A percentile compares a stretch with the other conserved stretches of the same genome.
Conservation (phyloP, 2,888 invertebrate species). For the Eristalis intricaria region DNA sequence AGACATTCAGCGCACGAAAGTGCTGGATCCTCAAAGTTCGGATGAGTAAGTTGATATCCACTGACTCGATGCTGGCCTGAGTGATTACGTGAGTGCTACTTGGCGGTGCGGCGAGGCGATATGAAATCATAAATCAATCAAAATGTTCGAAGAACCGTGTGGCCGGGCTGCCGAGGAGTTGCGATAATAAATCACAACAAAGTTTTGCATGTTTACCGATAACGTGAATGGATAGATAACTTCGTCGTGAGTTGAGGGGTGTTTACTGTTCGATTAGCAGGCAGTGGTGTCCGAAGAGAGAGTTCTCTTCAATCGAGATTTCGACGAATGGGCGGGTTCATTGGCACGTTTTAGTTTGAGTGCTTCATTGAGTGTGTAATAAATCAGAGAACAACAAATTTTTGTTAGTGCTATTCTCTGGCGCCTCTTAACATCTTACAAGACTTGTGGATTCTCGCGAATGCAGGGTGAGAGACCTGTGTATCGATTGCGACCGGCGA, state of each 20-base stretch:
- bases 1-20: slow-evolving; percentile 17
- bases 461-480: no score
- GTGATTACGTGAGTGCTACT: slow-evolving; percentile 32
- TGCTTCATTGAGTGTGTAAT: background rate
- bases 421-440: background rate
- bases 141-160: background rate
- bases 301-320: background rate
- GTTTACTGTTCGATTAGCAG: background rate
- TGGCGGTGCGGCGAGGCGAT: background rate
- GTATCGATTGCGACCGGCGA: no score
- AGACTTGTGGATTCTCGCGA: no score
- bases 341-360: background rate
- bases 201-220: slow-evolving; percentile 5
- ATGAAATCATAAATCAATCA: slow-evolving; percentile 33
- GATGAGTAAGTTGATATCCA: slow-evolving; percentile 3
- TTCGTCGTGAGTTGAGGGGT: background rate
- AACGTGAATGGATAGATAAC: background rate
- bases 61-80: slow-evolving; percentile 25
- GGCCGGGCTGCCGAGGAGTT: background rate
- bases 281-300: background rate
- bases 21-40: background rate
- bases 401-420: background rate
- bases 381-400: background rate
- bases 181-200: slow-evolving; percentile 27
- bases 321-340: background rate